These are phyloP conservation scores for Apodemia zela DNA, from an alignment of 2,888 invertebrate genomes.

Conservation along the genomic window DNA sequence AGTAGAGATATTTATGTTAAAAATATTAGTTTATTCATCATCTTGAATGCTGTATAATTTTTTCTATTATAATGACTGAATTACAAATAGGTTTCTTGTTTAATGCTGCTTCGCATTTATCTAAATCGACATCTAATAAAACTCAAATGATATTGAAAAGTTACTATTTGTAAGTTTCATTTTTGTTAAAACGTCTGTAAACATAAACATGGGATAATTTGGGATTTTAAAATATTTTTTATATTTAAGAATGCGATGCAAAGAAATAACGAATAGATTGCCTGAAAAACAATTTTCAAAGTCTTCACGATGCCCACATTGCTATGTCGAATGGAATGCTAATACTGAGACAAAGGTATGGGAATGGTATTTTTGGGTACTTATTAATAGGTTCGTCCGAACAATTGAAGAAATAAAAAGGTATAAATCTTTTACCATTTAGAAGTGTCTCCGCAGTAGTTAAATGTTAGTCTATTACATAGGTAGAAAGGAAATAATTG, in stretches of 20 bases:
- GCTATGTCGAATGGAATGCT: slow-evolving; percentile 57
- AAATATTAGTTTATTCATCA: too few species aligned
- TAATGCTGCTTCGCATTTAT: slow-evolving; percentile 1
- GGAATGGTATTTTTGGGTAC: too few species aligned
- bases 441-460: too few species aligned
- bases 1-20: too few species aligned
- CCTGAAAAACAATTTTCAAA: slow-evolving; percentile 58
- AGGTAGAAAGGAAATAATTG: too few species aligned
- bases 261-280: slow-evolving; percentile 50
- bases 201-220: neutral
- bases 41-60: neutral
- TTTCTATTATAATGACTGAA: slow-evolving; percentile 8
- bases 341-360: slow-evolving; percentile 46
- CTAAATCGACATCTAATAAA: neutral
- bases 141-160: slow-evolving; percentile 42
- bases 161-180: slow-evolving; percentile 61
- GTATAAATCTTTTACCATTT: too few species aligned
- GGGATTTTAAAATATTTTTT: slow-evolving; percentile 18
- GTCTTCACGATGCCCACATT: slow-evolving; percentile 52
- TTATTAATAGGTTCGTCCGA: too few species aligned
- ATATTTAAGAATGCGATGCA: slow-evolving; percentile 55
- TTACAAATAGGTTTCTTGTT: neutral
- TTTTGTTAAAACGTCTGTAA: neutral
- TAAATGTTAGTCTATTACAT: too few species aligned
- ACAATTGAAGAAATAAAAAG: too few species aligned